Evolutionary conservation across 2,113 vertebrate genomes (phyloP).

Genomic region (Oophaga pumilio): DNA sequence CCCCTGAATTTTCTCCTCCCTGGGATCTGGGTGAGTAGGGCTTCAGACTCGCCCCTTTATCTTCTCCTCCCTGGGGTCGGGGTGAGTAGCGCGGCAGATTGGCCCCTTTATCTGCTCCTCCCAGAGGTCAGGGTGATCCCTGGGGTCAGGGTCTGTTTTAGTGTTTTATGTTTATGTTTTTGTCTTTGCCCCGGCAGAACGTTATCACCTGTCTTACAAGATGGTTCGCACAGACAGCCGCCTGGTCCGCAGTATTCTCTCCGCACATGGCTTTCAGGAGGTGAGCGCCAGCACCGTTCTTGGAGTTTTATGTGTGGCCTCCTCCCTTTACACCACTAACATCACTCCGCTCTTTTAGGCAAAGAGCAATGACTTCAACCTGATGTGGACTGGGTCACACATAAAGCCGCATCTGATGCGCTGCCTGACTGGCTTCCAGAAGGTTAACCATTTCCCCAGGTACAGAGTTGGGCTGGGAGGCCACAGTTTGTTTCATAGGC

Average conservation of each 20-base stretch:
- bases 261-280: conserved; percentile 93
- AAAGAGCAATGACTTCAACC: conserved; percentile 91
- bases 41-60: no score
- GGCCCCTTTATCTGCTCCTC: no score
- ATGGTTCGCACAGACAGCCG: conserved; percentile 95
- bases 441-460: conserved; percentile 98
- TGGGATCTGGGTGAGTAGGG: no score
- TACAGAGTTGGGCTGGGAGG: conserved; percentile 61
- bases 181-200: conserved; percentile 72
- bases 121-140: no score
- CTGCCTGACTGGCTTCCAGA: conserved; percentile 91
- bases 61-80: no score
- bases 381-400: conserved; percentile 98
- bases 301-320: no score
- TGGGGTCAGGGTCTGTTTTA: background rate
- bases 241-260: conserved; percentile 87
- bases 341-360: conserved; percentile 70
- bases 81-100: no score
- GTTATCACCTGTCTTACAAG: conserved; percentile 90
- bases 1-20: no score
- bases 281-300: conserved; percentile 65
- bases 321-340: background rate
- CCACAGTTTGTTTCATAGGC: no score
- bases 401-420: conserved; percentile 90
- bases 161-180: background rate